Conservation (phyloP, 2,888 invertebrate genomes). For the Artemia sinica region DNA sequence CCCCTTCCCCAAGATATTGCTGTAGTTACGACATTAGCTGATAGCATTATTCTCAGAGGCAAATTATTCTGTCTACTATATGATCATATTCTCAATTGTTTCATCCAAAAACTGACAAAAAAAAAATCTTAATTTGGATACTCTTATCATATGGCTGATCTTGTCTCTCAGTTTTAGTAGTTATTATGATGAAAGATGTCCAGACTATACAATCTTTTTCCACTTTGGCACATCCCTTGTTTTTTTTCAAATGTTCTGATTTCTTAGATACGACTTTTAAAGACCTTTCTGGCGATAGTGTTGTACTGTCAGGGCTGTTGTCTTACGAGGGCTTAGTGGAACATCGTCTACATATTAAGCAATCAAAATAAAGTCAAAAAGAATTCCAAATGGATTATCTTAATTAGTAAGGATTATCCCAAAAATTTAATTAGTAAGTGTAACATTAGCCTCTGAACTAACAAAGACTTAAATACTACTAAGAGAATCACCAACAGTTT, state of each 20-base stretch:
- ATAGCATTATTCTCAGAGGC: background rate
- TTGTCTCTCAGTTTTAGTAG: background rate
- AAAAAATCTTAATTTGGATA: background rate
- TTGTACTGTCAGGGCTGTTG: too few species aligned
- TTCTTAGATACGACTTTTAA: too few species aligned
- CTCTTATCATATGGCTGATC: background rate
- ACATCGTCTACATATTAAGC: too few species aligned
- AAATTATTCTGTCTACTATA: background rate
- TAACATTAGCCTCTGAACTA: too few species aligned
- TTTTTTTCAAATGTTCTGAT: too few species aligned
- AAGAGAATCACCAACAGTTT: too few species aligned
- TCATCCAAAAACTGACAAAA: background rate
- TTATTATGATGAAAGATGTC: background rate
- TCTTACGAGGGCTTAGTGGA: too few species aligned
- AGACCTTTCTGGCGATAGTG: too few species aligned
- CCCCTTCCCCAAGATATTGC: background rate
- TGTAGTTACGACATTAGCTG: background rate
- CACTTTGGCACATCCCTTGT: background rate
- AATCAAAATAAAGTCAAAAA: background rate
- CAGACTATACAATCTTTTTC: background rate
- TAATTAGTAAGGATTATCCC: too few species aligned
- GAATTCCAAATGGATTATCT: background rate
- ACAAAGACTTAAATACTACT: too few species aligned
- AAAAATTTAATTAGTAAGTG: too few species aligned
- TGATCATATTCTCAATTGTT: background rate